phyloP scores from a whole-genome alignment of 1,140 invertebrate species.

The Bombus pyrosoma region DNA sequence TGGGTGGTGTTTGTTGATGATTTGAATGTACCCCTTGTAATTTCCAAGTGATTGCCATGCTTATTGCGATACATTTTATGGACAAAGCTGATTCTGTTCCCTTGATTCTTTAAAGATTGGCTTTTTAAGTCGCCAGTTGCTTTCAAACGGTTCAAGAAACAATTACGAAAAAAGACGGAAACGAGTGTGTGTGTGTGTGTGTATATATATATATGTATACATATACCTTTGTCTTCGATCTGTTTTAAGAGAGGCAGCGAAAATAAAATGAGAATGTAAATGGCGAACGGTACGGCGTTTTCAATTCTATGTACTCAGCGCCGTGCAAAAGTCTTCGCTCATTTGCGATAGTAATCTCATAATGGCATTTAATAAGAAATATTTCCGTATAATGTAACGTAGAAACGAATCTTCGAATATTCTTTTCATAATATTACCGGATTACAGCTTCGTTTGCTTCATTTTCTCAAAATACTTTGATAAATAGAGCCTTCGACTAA shows the following conservation, averaged over 20 bases:
- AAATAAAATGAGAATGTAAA: not conserved
- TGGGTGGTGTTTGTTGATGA: not conserved
- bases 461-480: not conserved
- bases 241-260: not conserved
- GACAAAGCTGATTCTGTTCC: not conserved
- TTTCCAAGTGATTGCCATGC: not conserved
- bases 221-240: not conserved
- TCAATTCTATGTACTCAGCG: not conserved
- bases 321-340: not conserved
- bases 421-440: too few species aligned
- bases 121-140: not conserved
- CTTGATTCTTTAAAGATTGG: not conserved
- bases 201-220: too few species aligned
- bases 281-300: not conserved
- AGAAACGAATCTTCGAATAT: too few species aligned
- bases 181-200: too few species aligned
- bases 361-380: not conserved
- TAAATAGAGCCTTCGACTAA: not conserved
- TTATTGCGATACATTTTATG: not conserved
- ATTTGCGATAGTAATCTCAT: not conserved
- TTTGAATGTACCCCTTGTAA: conserved; percentile 2
- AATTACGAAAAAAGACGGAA: not conserved
- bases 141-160: not conserved
- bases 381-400: not conserved
- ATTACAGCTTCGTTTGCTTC: too few species aligned